A percentile compares a stretch with the other conserved stretches of the same genome.
These are phyloP conservation scores for Muscicapa comitata DNA, from an alignment of 2,797 vertebrate genomes.

Conservation along the genomic window DNA sequence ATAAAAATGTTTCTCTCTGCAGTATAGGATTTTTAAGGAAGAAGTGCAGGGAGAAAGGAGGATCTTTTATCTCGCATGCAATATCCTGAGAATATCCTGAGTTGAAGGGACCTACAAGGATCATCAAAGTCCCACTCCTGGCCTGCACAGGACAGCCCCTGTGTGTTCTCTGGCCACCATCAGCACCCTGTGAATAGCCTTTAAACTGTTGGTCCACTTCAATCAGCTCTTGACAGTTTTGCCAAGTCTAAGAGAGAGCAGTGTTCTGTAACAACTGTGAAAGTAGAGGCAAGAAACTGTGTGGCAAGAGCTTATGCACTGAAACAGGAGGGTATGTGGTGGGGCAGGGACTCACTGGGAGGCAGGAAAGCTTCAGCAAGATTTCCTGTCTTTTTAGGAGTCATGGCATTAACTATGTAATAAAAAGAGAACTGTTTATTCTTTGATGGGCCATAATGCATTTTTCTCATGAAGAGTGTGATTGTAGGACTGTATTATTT, in stretches of 20 bases:
- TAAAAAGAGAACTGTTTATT: neutral
- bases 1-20: neutral
- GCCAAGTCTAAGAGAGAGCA: neutral
- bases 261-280: neutral
- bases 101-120: neutral
- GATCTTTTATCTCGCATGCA: neutral
- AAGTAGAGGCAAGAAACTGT: neutral
- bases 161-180: neutral
- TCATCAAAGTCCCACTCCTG: rapidly evolving
- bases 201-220: neutral
- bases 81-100: neutral
- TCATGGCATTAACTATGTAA: neutral
- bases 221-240: neutral
- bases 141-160: neutral
- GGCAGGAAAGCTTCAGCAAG: neutral
- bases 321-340: rapidly evolving
- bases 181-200: neutral
- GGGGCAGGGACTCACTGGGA: neutral
- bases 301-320: neutral
- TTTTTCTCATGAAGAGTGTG: neutral
- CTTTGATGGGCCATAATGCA: neutral
- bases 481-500: neutral
- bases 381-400: neutral
- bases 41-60: neutral
- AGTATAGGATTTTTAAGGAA: neutral